Evolutionary conservation across 2,888 invertebrate species (phyloP).

Genomic region (Dugesia japonica): DNA sequence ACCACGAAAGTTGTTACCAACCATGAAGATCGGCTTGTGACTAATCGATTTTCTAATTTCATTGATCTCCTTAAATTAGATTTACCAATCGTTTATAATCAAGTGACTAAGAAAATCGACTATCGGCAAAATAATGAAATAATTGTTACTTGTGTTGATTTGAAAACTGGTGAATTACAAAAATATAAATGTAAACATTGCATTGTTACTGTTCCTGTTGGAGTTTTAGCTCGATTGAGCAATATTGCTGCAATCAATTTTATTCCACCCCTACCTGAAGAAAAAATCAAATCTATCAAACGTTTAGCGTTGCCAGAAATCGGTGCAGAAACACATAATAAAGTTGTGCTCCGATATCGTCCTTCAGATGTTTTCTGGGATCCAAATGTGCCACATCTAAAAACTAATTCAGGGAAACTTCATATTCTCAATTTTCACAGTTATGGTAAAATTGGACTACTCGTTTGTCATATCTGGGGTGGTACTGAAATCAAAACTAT

Average conservation of each 20-base stretch:
- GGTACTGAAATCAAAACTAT: conserved; percentile 32
- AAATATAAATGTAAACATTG: conserved; percentile 30
- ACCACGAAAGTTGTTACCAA: neutral
- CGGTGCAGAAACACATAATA: conserved; percentile 35
- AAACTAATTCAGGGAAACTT: neutral
- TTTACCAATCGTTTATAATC: neutral
- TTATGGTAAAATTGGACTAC: conserved; percentile 26
- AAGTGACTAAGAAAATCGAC: neutral
- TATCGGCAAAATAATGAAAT: neutral
- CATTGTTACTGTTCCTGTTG: conserved; percentile 32
- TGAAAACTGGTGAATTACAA: neutral
- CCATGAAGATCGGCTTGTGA: neutral
- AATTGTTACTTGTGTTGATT: neutral
- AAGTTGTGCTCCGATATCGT: conserved; percentile 31
- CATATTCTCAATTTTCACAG: conserved; percentile 22
- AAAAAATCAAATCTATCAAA: conserved; percentile 26
- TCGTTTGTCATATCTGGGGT: conserved; percentile 32
- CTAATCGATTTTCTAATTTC: conserved; percentile 2
- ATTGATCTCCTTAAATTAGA: neutral
- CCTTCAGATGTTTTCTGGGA: conserved; percentile 29
- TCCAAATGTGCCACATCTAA: conserved; percentile 1
- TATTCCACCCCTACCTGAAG: conserved; percentile 31
- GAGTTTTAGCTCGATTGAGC: conserved; percentile 34
- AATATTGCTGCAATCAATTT: conserved; percentile 23
- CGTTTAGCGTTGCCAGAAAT: conserved; percentile 29